These are phyloP conservation scores for Chymomyza procnemis DNA, from an alignment of 2,888 invertebrate genomes.

Conservation along the genomic window DNA sequence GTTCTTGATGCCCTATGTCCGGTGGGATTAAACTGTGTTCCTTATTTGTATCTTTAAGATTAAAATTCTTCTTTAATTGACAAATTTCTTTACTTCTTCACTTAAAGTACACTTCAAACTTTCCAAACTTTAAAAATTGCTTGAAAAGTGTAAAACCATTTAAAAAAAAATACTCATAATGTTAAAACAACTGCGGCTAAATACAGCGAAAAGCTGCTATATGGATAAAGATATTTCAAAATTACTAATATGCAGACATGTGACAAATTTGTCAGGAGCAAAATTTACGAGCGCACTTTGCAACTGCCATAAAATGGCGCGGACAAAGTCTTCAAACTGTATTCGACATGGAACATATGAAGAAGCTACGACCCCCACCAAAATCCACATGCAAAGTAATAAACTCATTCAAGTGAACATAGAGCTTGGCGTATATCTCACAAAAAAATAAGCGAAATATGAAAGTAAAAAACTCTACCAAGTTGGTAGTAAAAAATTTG, in stretches of 20 bases:
- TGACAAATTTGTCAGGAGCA: slow-evolving; percentile 23
- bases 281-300: slow-evolving; percentile 36
- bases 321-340: slow-evolving; percentile 1
- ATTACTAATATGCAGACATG: slow-evolving; percentile 30
- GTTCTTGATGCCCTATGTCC: too few relatives aligned
- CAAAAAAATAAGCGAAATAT: not conserved
- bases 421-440: not conserved
- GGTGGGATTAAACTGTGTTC: too few relatives aligned
- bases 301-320: not conserved
- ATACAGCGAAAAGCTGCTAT: slow-evolving; percentile 27
- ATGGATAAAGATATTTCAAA: slow-evolving; percentile 40
- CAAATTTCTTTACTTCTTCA: too few relatives aligned
- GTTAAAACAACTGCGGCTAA: slow-evolving; percentile 10
- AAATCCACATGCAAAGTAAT: slow-evolving; percentile 8
- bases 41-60: too few relatives aligned
- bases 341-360: slow-evolving; percentile 7
- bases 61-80: too few relatives aligned
- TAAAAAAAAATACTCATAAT: not conserved
- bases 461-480: not conserved
- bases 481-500: slow-evolving; percentile 38
- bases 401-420: not conserved
- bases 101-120: not conserved
- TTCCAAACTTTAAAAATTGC: not conserved
- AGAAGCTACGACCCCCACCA: slow-evolving; percentile 21
- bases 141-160: not conserved